Conservation (phyloP, 2,113 vertebrate species). For the Tetrax tetrax region DNA sequence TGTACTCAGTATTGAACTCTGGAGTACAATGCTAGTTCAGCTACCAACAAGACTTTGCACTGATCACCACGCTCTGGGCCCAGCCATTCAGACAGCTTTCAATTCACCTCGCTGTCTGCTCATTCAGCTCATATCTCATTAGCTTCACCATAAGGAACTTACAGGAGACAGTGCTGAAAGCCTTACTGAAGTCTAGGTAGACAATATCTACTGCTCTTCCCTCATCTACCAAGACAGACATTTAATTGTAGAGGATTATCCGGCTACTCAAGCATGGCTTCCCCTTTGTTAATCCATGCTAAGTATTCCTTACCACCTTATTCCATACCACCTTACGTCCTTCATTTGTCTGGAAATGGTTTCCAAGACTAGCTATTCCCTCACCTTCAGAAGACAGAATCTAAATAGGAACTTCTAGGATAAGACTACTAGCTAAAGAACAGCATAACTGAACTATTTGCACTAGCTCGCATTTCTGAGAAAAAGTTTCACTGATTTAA, state of each 20-base stretch:
- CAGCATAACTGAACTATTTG: neutral
- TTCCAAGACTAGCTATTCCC: neutral
- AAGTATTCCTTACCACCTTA: too few relatives aligned
- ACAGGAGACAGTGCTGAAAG: fast-evolving
- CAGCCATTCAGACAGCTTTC: neutral
- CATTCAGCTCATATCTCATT: neutral
- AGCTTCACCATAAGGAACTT: neutral
- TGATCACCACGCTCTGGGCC: too few relatives aligned
- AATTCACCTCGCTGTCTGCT: neutral
- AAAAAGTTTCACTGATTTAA: neutral
- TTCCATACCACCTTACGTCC: too few relatives aligned
- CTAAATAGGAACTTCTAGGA: neutral
- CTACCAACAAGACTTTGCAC: neutral
- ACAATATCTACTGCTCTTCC: neutral
- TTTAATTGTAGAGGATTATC: neutral
- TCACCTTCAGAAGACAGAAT: too few relatives aligned
- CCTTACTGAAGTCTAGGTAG: neutral
- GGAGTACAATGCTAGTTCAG: neutral
- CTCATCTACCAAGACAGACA: neutral
- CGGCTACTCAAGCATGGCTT: neutral
- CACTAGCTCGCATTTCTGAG: neutral
- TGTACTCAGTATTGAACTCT: neutral
- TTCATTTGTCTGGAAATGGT: neutral
- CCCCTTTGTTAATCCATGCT: neutral
- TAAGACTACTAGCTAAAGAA: neutral